Percentiles rank a stretch among this genome's conserved stretches.
phyloP scores from a whole-genome alignment of 2,113 vertebrate species.

The Protomyctophum bolini region DNA sequence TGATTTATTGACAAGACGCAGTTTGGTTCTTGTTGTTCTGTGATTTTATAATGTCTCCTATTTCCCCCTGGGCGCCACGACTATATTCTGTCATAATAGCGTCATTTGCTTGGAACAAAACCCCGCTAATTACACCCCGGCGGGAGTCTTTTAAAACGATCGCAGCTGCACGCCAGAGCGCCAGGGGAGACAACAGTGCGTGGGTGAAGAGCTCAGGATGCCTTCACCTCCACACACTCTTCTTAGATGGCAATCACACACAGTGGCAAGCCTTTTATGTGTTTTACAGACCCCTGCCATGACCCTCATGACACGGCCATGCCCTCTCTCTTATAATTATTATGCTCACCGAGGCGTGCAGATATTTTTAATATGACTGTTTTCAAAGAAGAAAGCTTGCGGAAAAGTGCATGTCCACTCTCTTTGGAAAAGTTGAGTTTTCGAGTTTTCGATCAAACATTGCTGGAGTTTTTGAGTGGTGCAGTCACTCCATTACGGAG shows the following conservation, averaged over 20 bases:
- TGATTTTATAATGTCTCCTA: conserved; percentile 78
- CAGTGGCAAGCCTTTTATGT: conserved; percentile 74
- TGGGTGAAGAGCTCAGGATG: conserved; percentile 74
- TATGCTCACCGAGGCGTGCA: conserved; percentile 68
- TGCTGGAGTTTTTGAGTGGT: too few species aligned
- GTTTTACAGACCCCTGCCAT: conserved; percentile 67
- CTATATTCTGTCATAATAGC: conserved; percentile 79
- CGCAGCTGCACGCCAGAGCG: conserved; percentile 72
- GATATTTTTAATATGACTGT: conserved; percentile 69
- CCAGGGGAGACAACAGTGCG: conserved; percentile 75
- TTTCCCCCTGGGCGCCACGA: conserved; percentile 67
- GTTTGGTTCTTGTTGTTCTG: conserved; percentile 55
- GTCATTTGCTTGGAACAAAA: conserved; percentile 79
- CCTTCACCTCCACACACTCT: conserved; percentile 74
- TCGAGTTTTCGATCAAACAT: too few species aligned
- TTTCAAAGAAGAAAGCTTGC: conserved; percentile 38
- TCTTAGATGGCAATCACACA: conserved; percentile 75
- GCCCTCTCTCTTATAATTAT: conserved; percentile 61
- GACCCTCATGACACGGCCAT: conserved; percentile 69
- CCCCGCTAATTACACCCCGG: conserved; percentile 77
- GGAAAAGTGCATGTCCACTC: conserved; percentile 15
- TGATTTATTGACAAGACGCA: conserved; percentile 76
- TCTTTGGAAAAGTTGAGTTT: conserved; percentile 37
- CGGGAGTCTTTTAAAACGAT: conserved; percentile 72
- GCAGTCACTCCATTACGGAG: too few species aligned